Evolutionary conservation across 2,888 invertebrate genomes (phyloP).

Genomic region (Eristalis tenax): DNA sequence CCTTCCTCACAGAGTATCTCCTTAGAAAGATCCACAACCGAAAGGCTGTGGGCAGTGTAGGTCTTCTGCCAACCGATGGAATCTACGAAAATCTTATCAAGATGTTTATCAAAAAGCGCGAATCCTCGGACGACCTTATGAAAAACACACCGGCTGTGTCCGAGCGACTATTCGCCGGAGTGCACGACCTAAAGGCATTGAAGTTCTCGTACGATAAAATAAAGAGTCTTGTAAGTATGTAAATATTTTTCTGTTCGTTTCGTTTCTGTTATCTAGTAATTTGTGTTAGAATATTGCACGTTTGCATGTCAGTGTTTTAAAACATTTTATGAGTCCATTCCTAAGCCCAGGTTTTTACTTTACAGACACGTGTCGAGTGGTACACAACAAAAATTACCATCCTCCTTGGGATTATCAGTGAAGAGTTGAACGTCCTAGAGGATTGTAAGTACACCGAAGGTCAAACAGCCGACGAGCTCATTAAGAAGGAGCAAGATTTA

Average conservation of each 20-base stretch:
- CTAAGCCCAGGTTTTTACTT: background rate
- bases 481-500: conserved; percentile 76
- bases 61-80: background rate
- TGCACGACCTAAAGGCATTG: conserved; percentile 14
- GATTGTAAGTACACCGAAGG: conserved; percentile 79
- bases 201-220: conserved; percentile 42
- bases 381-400: conserved; percentile 78
- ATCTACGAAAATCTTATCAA: conserved; percentile 28
- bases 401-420: conserved; percentile 77
- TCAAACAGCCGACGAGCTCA: conserved; percentile 76
- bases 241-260: background rate
- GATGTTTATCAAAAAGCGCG: conserved; percentile 49
- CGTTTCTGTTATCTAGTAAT: no score
- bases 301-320: no score
- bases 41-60: background rate
- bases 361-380: conserved; percentile 77
- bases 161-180: conserved; percentile 41
- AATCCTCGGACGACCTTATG: conserved; percentile 51
- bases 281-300: no score
- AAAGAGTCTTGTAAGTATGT: conserved; percentile 34
- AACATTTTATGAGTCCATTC: no score
- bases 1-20: conserved; percentile 45
- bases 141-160: conserved; percentile 24
- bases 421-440: conserved; percentile 78
- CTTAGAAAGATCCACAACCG: conserved; percentile 32